Evolutionary conservation across 2,113 vertebrate genomes (phyloP).

Genomic region (Ellobius talpinus): DNA sequence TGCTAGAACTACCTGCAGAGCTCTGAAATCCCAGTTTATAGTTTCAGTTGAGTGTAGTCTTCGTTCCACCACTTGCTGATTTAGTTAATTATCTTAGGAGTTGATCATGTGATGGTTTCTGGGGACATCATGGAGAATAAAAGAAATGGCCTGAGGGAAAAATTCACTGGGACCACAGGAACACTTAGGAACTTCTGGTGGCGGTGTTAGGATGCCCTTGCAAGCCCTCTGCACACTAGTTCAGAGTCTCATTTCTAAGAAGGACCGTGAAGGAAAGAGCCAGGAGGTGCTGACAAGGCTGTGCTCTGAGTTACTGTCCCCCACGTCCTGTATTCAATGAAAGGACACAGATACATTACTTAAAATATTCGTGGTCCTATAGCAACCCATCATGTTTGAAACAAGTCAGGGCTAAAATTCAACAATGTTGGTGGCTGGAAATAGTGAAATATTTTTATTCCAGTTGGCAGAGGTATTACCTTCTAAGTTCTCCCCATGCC

Average conservation of each 20-base stretch:
- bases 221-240: background rate
- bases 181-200: background rate
- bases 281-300: background rate
- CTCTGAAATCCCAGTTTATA: background rate
- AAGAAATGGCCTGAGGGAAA: background rate
- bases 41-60: rapidly evolving
- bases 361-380: background rate
- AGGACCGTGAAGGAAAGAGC: background rate
- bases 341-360: background rate
- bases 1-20: background rate
- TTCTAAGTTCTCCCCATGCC: background rate
- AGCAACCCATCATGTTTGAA: background rate
- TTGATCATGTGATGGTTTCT: background rate
- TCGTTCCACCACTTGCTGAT: background rate
- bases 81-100: background rate
- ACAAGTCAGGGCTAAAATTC: background rate
- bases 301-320: background rate
- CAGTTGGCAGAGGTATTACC: background rate
- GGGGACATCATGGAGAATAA: background rate
- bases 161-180: background rate
- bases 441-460: background rate
- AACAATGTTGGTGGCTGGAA: background rate
- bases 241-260: background rate
- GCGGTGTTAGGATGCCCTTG: background rate
- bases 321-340: background rate